Base-by-base conservation (phyloP, 2,113 vertebrate species). In the Sorex fumeus region DNA sequence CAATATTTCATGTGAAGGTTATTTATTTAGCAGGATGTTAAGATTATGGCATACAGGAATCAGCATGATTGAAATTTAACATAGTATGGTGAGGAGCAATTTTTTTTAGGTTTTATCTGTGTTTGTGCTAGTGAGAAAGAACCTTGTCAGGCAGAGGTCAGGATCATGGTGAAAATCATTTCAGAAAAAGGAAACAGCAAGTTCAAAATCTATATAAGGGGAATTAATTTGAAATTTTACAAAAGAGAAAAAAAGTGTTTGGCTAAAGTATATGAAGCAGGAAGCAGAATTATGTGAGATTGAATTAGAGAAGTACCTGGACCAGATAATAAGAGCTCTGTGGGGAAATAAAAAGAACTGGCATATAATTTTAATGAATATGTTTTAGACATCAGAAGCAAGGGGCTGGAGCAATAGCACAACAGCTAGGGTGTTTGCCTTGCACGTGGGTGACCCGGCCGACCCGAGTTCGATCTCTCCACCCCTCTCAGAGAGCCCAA, bases 171-270 rank as follows among this genome's bases (percentile, higher is more conserved):
- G 12, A 84, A 75, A 89, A 79, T 9, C n/a, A 91, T 69, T 87
- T 25, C 8, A 66, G n/a, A 15, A 6, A 40, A 45, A 36, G 12
- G 72, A 62, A 28, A 57, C 3, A 74, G 9, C 19, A 83, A 83
- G 25, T 90, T 84, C 62, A 91, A 66, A 93, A 28, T 9, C n/a
- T 19, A 83, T 4, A 0, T 60, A 70, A 53, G 5, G 7, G 3
- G 25, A 88, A 69, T 64, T 77, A 83, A 88, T 78, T 79, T 92
- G 28, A 92, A 94, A 75, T 57, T 85, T 82, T 86, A 88, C 57
- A 85, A 83, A 0, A 72, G 40, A 64, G 89, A 90, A 23, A 88
- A 87, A 94, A 67, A 16, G 16, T 66, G 4, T 43, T 4, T 82
- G n/a, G 36, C 27, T 69, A 2, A 92, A 45, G 1, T 78, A 66